Evolutionary conservation across 2,113 vertebrate genomes (phyloP).

Genomic region (Pomatostomus ruficeps): DNA sequence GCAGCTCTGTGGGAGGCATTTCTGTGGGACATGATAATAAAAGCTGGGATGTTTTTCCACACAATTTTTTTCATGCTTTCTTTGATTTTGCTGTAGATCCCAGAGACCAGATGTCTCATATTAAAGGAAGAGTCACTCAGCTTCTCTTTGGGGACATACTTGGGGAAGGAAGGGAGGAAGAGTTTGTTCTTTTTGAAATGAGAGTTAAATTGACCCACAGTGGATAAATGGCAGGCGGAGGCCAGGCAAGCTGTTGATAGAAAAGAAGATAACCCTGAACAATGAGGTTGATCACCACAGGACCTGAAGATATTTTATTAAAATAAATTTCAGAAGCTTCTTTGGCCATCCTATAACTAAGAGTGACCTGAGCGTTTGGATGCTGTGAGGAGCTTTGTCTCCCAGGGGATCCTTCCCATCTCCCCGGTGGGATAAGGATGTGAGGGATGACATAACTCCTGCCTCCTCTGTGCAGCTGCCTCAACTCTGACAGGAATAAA

Average conservation of each 20-base stretch:
- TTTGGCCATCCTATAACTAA: background rate
- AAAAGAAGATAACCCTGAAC: background rate
- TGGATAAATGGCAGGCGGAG: background rate
- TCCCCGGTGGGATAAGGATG: background rate
- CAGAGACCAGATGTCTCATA: conserved; percentile 12
- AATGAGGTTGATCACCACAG: background rate
- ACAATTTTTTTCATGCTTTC: background rate
- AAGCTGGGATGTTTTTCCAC: background rate
- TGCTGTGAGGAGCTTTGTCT: background rate
- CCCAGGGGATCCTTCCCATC: background rate
- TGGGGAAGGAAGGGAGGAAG: background rate
- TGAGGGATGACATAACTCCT: background rate
- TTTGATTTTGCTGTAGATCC: conserved; percentile 16
- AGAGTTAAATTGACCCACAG: background rate
- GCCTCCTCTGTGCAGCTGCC: background rate
- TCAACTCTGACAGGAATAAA: background rate
- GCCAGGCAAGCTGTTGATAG: background rate
- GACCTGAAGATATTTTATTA: background rate
- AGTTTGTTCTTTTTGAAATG: background rate
- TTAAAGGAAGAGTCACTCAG: conserved; percentile 21
- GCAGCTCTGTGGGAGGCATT: background rate
- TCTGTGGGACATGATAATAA: background rate
- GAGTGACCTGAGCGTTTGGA: background rate
- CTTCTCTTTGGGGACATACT: background rate
- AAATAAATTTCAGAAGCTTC: background rate